Evolutionary conservation across 1,140 invertebrate species (phyloP).

Genomic region (Ridgeia piscesae): DNA sequence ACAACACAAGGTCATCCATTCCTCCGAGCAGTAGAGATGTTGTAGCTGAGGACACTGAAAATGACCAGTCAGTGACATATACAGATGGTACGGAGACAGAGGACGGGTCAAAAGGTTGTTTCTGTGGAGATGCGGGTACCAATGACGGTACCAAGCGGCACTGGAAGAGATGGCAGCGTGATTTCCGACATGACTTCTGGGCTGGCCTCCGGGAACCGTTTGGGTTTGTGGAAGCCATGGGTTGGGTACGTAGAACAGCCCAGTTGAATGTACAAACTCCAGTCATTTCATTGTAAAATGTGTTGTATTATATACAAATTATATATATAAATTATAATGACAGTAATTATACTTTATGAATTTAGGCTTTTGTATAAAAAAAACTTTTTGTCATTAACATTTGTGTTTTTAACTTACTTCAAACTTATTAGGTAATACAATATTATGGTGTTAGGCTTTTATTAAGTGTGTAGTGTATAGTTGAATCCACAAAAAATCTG

Average conservation of each 20-base stretch:
- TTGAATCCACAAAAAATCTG: too few species aligned
- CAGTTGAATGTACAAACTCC: too few species aligned
- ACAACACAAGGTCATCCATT: background rate
- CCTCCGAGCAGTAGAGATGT: background rate
- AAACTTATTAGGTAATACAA: too few species aligned
- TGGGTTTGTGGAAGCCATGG: background rate
- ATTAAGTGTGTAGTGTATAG: too few species aligned
- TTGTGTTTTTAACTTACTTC: too few species aligned
- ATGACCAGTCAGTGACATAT: background rate
- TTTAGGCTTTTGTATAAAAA: too few species aligned
- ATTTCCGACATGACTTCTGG: background rate
- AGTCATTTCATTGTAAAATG: too few species aligned
- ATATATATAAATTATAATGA: too few species aligned
- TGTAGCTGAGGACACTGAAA: background rate
- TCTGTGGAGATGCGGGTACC: background rate
- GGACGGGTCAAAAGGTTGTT: background rate
- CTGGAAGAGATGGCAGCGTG: background rate
- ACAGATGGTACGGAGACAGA: background rate
- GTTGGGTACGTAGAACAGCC: background rate
- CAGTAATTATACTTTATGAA: too few species aligned
- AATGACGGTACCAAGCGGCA: background rate
- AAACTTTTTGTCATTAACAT: too few species aligned
- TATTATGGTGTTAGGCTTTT: too few species aligned
- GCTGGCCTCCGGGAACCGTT: background rate
- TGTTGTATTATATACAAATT: too few species aligned